Conservation (phyloP, 2,888 invertebrate genomes). For the Scrobipalpa atriplicella region DNA sequence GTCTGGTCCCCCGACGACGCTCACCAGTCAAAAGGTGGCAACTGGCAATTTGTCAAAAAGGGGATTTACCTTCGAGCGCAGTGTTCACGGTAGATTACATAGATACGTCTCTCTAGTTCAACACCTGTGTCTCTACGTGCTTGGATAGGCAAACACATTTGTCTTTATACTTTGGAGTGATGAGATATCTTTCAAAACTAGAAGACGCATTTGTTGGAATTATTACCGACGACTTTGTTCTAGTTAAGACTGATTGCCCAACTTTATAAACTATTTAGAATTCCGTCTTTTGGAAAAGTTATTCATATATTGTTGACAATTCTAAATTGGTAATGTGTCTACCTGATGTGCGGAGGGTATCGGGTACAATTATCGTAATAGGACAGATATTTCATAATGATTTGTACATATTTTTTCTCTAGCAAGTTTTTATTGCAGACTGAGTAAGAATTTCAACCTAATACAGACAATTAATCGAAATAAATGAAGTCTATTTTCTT, state of each 20-base stretch:
- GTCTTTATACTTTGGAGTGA: background rate
- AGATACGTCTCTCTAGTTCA: background rate
- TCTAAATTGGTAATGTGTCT: no score
- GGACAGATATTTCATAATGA: no score
- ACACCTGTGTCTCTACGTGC: background rate
- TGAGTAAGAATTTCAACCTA: no score
- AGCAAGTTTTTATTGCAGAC: no score
- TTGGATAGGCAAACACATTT: background rate
- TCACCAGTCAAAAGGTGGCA: constrained; percentile 36
- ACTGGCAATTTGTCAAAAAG: constrained; percentile 46
- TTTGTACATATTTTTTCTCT: no score
- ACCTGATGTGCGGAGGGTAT: no score
- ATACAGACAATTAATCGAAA: background rate
- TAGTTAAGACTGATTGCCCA: background rate
- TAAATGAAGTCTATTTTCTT: background rate
- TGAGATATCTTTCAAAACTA: background rate
- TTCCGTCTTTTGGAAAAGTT: no score
- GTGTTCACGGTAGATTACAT: constrained; percentile 26
- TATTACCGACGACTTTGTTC: background rate
- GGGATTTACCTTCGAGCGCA: constrained; percentile 38
- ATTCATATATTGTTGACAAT: no score
- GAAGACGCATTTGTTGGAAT: background rate
- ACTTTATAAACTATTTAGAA: no score
- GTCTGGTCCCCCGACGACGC: constrained; percentile 26
- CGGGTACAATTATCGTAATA: no score